A percentile compares a stretch with the other conserved stretches of the same genome.
These are phyloP conservation scores for Synanthedon vespiformis DNA, from an alignment of 2,888 invertebrate species.

Conservation along the genomic window DNA sequence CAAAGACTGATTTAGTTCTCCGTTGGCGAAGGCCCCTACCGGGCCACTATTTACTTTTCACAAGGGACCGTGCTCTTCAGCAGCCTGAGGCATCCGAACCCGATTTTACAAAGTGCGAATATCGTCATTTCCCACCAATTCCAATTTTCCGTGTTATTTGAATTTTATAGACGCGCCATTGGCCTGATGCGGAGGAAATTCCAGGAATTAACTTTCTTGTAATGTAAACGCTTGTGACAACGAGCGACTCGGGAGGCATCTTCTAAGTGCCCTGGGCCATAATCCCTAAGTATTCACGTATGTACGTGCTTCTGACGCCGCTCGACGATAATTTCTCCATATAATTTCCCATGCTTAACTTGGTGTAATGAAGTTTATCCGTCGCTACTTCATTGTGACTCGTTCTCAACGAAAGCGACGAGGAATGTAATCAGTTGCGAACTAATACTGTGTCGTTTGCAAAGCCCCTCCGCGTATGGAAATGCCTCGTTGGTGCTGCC, in stretches of 20 bases:
- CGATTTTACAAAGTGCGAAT: constrained; percentile 35
- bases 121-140: constrained; percentile 16
- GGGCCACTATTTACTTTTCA: constrained; percentile 61
- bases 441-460: constrained; percentile 61
- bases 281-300: constrained; percentile 27
- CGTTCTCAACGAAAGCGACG: constrained; percentile 51
- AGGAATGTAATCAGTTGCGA: constrained; percentile 68
- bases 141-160: constrained; percentile 8
- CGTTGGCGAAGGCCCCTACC: constrained; percentile 42
- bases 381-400: constrained; percentile 64
- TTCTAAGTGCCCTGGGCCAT: constrained; percentile 44
- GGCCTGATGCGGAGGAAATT: constrained; percentile 22
- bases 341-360: constrained; percentile 68
- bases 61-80: constrained; percentile 30
- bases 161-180: constrained; percentile 10
- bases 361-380: constrained; percentile 68
- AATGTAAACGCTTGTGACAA: constrained; percentile 29
- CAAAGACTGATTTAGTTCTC: constrained; percentile 64
- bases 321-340: constrained; percentile 64
- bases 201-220: constrained; percentile 30
- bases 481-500: constrained; percentile 59
- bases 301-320: constrained; percentile 43
- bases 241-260: constrained; percentile 30
- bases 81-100: constrained; percentile 27
- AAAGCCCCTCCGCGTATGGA: constrained; percentile 60